Evolutionary conservation across 2,113 vertebrate genomes (phyloP), one percentile per base, ranked within the genome.

Genomic region (Campylomormyrus numenius): DNA sequence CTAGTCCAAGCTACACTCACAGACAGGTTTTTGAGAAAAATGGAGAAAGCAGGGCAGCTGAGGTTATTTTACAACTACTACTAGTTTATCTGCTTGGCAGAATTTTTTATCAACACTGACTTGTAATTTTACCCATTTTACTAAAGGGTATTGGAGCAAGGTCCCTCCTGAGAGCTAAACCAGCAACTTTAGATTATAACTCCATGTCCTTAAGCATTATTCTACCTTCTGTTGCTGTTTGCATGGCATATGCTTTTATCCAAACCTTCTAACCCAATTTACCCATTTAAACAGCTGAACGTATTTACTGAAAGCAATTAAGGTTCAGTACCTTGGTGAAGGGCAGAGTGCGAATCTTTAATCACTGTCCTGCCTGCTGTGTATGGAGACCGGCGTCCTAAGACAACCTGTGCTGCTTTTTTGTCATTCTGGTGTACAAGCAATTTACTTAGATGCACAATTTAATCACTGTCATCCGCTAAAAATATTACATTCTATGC

Each of bases 291-390:
- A 39, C 35, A 80, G 74, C 74, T 42, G 74, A 80, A 80, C 35
- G 19, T 80, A 42, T 80, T 80, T 80, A 80, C 74, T 80, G 74
- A 80, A 80, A 80, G 31, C 74, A 80, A 42, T 80, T 42, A 39
- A 80, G 74, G 74, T 42, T 42, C 74, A 39, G 31, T 42, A 42
- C 74, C 35, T 80, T 80, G 74, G 74, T 80, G 74, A 80, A 80
- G 74, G 74, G 74, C 74, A 80, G n/a, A 6, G 74, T 80, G 74
- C 74, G 15, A 19, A 17, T 39, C 74, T 80, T 80, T 80, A 80
- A 80, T 80, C 74, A 80, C 74, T 80, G 74, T 80, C 74, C 74
- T 80, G 74, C 74, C 31, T 80, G 74, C 74, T 80, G 74, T 42
- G 31, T 80, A 17, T 42, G 31, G 74, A 39, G 74, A 42, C 74